Percentiles rank a stretch among this genome's conserved stretches.
phyloP scores from a whole-genome alignment of 2,797 vertebrate species.

The Tolypeutes matacus region DNA sequence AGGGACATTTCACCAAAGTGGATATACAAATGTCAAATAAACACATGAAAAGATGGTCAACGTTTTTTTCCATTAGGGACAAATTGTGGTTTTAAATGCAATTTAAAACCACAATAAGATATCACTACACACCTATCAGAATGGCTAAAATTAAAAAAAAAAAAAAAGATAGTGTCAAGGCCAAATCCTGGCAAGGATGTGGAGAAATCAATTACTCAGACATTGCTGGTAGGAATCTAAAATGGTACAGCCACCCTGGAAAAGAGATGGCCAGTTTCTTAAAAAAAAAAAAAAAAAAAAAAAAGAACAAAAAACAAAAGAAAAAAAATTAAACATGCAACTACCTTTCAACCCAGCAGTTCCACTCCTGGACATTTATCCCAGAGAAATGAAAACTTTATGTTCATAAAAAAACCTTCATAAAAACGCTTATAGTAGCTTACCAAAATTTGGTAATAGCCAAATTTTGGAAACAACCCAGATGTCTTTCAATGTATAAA shows the following conservation, averaged over 20 bases:
- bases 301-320: no score
- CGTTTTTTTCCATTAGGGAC: background rate
- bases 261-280: background rate
- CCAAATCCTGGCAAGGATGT: background rate
- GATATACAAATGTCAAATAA: background rate
- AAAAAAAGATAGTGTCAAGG: background rate
- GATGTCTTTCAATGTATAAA: background rate
- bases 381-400: background rate
- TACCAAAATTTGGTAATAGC: background rate
- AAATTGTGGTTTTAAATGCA: background rate
- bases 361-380: background rate
- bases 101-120: slow-evolving; percentile 1
- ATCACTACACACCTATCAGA: background rate
- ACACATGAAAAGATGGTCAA: background rate
- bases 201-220: background rate
- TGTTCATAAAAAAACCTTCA: background rate
- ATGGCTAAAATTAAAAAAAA: background rate
- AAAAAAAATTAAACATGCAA: background rate
- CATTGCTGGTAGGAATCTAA: background rate
- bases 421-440: background rate
- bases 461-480: background rate
- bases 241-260: background rate
- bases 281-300: background rate
- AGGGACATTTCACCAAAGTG: background rate
- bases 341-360: background rate